Percentiles rank a stretch among this genome's conserved stretches.
Evolutionary conservation across 2,888 invertebrate genomes (phyloP).

Genomic region (Pyrgus malvae): DNA sequence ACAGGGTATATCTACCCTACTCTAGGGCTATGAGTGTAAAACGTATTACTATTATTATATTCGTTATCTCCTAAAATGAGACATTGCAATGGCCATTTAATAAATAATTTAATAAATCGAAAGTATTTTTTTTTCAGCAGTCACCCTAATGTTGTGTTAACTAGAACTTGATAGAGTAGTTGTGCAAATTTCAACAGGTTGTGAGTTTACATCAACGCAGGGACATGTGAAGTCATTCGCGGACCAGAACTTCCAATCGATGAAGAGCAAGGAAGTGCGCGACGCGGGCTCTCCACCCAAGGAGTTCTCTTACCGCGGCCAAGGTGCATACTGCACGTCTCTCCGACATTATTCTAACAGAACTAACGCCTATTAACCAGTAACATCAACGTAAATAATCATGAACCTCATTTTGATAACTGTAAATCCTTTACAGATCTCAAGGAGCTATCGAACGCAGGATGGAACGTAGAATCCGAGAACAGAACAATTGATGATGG

Average conservation of each 20-base stretch:
- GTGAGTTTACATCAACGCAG: conserved; percentile 70
- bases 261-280: conserved; percentile 90
- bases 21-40: too few species aligned
- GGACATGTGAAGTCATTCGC: conserved; percentile 87
- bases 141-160: conserved; percentile 36
- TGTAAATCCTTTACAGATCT: conserved; percentile 58
- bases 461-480: conserved; percentile 86
- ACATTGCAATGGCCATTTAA: too few species aligned
- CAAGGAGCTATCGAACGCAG: conserved; percentile 77
- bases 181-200: conserved; percentile 64
- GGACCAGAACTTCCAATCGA: conserved; percentile 89
- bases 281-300: conserved; percentile 89
- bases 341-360: conserved; percentile 52
- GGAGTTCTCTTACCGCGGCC: conserved; percentile 78
- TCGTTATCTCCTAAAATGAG: neutral
- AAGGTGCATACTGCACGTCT: conserved; percentile 66
- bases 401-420: conserved; percentile 3
- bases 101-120: too few species aligned
- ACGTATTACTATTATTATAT: too few species aligned
- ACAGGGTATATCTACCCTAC: too few species aligned
- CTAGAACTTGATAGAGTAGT: conserved; percentile 47
- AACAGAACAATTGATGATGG: conserved; percentile 84
- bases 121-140: neutral
- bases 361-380: conserved; percentile 71
- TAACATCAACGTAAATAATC: conserved; percentile 35